phyloP scores from a whole-genome alignment of 1,140 invertebrate species.

The Manduca sexta region DNA sequence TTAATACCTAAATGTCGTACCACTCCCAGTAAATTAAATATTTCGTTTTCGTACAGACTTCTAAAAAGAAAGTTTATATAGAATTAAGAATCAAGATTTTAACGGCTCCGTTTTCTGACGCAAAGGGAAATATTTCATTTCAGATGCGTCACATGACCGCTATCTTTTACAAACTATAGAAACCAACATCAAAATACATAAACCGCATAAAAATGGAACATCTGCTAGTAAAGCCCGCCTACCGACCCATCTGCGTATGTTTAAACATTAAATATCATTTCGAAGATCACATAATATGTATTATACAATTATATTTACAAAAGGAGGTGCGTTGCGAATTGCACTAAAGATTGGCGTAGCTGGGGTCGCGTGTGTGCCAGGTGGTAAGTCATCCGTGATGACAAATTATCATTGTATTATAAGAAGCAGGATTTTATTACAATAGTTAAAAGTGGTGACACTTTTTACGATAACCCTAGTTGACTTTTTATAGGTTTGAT shows the following conservation, averaged over 20 bases:
- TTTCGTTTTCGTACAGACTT: too few relatives aligned
- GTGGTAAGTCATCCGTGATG: constrained; percentile 47
- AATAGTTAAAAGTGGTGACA: constrained; percentile 37
- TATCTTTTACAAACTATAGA: too few relatives aligned
- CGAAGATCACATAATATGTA: constrained; percentile 66
- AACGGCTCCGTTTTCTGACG: too few relatives aligned
- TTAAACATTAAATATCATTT: constrained; percentile 58
- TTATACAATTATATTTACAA: constrained; percentile 63
- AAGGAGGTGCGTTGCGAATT: constrained; percentile 55
- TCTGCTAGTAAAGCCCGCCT: constrained; percentile 39
- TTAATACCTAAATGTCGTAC: too few relatives aligned
- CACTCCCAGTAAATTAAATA: too few relatives aligned
- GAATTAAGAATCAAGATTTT: too few relatives aligned
- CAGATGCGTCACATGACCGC: too few relatives aligned
- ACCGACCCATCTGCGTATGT: constrained; percentile 48
- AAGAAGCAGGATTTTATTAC: constrained; percentile 28
- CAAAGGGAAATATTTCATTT: too few relatives aligned
- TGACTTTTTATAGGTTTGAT: constrained; percentile 20
- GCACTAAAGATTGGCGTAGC: constrained; percentile 22
- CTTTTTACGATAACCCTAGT: constrained; percentile 23
- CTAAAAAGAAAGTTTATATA: too few relatives aligned
- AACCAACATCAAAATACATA: constrained; percentile 23
- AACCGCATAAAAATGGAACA: constrained; percentile 25
- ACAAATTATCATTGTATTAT: constrained; percentile 61
- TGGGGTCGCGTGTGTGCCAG: constrained; percentile 56